Conservation (phyloP, 35 echinoderm and acorn worm species). For the Lytechinus variegatus region DNA sequence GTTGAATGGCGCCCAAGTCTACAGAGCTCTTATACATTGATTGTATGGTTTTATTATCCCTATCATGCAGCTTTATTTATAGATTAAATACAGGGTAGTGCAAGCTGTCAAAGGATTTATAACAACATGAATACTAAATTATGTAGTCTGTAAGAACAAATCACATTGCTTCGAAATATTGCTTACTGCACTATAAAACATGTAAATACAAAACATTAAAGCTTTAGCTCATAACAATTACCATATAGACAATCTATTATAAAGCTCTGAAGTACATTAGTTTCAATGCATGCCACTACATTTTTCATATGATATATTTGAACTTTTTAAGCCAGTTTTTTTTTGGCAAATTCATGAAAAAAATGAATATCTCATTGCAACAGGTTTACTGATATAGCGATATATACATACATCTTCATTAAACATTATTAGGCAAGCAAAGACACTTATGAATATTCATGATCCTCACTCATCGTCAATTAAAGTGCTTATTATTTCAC, state of each 20-base stretch:
- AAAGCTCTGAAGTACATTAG: background rate
- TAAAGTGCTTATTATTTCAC: background rate
- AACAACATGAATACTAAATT: background rate
- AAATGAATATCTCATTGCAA: background rate
- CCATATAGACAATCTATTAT: background rate
- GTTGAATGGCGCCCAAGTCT: no score
- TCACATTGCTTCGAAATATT: background rate
- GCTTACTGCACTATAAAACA: background rate
- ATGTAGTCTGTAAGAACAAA: background rate
- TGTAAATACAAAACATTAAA: background rate
- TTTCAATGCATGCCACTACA: background rate
- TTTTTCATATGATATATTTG: background rate
- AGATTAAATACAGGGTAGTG: background rate
- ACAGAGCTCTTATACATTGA: background rate
- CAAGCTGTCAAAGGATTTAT: background rate
- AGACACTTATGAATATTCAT: constrained; percentile 11
- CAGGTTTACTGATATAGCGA: background rate
- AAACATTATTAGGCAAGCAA: background rate
- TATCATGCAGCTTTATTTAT: background rate
- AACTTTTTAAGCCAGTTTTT: background rate
- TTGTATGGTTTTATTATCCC: background rate
- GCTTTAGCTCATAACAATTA: background rate
- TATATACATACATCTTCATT: background rate
- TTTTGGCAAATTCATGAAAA: background rate
- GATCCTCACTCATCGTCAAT: background rate